Base-by-base conservation (phyloP, 2,888 invertebrate genomes). In the Euplexia lucipara region DNA sequence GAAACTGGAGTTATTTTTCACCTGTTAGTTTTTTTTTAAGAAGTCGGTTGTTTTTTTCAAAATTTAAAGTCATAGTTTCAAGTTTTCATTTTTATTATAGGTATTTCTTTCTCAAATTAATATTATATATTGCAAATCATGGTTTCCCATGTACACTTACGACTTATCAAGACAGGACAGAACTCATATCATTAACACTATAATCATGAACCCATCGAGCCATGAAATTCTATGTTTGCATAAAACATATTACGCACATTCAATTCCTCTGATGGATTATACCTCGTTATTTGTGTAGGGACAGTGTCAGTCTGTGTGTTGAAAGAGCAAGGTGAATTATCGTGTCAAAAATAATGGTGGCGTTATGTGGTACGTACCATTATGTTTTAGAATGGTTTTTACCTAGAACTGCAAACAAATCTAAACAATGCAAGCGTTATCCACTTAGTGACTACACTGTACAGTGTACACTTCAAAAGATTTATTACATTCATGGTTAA, bases 191-290 rank as follows among this genome's bases (percentile, higher is more conserved):
- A 87, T 87, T 85, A 86, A 69, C 74, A 75, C 73, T 75, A 70
- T 69, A 77, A 82, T 74, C 74, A 63, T 58, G 73, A 59, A 63
- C 49, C 70, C 63, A 80, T 48, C 84, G 75, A 74, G 83, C 85
- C 87, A 82, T 87, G 78, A 88, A 89, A 91, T 89, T 83, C 88
- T 84, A 87, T 85, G 87, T 90, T 89, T 83, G 82, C 75, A 81
- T 84, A 87, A 89, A 88, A 81, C 85, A 87, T 88, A 90, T 90
- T 86, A 89, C 83, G 82, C 79, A 82, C 84, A 83, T 87, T 86
- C 82, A 86, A 80, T 82, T 75, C 58, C 70, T 67, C 49, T 87
- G 87, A 88, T 86, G 87, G 86, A 90, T 88, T 86, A 86, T 75
- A 81, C 47, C 73, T 85, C 82, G 80, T 74, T 73, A 78, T 77